These are phyloP conservation scores for Nasonia oneida DNA, from an alignment of 2,888 invertebrate genomes.

Conservation along the genomic window DNA sequence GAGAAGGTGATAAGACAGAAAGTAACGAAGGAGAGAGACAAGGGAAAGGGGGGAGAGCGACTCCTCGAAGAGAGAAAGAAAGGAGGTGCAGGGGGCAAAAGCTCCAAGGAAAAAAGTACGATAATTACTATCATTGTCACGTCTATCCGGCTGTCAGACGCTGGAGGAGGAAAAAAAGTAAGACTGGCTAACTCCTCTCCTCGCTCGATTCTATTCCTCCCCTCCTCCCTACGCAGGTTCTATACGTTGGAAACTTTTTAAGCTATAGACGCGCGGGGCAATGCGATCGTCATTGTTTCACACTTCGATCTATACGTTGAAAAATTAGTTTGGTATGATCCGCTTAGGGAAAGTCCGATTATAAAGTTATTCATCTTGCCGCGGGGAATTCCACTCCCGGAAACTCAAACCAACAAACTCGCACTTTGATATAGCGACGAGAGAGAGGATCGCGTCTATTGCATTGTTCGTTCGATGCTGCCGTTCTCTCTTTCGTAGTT, in stretches of 20 bases:
- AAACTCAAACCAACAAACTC: not conserved
- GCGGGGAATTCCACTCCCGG: not conserved
- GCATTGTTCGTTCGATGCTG: not conserved
- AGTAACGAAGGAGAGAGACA: not conserved
- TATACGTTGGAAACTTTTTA: not conserved
- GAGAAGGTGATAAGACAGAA: slow-evolving; percentile 15
- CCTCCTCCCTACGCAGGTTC: slow-evolving; percentile 29
- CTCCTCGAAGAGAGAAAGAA: not conserved
- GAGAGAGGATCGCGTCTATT: not conserved
- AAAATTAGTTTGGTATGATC: slow-evolving; percentile 26
- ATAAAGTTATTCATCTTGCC: slow-evolving; percentile 41
- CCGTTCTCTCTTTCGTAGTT: not conserved
- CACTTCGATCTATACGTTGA: not conserved
- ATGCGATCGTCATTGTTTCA: not conserved
- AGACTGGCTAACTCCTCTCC: slow-evolving; percentile 33
- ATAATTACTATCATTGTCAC: slow-evolving; percentile 62
- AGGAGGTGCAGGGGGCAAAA: not conserved
- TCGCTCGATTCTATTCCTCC: slow-evolving; percentile 20
- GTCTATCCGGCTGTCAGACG: slow-evolving; percentile 56
- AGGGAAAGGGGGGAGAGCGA: not conserved
- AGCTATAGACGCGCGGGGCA: not conserved
- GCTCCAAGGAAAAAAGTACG: slow-evolving; percentile 26
- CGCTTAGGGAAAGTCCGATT: slow-evolving; percentile 39
- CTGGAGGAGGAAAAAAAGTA: slow-evolving; percentile 13
- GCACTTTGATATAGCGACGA: not conserved